Evolutionary conservation across 2,888 invertebrate species (phyloP), one percentile per base, ranked within the genome.

Genomic region (Ochlodes sylvanus): DNA sequence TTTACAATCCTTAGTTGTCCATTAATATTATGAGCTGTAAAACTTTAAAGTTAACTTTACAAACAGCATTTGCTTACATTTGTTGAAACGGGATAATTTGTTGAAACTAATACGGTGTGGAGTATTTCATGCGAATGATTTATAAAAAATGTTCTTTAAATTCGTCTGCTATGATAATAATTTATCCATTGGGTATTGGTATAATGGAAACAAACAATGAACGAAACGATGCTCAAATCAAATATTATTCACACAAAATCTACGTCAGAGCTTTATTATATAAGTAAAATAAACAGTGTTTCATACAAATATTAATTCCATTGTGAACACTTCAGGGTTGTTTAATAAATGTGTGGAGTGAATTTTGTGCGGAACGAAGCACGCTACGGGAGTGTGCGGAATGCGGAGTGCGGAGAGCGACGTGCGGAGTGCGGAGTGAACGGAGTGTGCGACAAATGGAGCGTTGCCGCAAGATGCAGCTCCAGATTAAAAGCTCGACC

Each of bases 401-500:
- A 1, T 38, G 47, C 47, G 19, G 47, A 1, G 14, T 19, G 19
- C 47, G 44, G 12, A 15, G 44, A 21, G 27, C 54, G 54, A 27
- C 0, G 54, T 56, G 50, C 50, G 50, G 50, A 17, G 19, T 50
- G 50, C 50, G 50, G 50, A 47, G 47, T 47, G 69, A 77, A 47
- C 52, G 52, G 21, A 52, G 21, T 21, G 52, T 19, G 54, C 54
- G 82, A 84, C 87, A 88, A 89, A 90, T 89, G 86, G 85, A 87
- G 85, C 85, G 83, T 83, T 83, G 81, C 85, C 79, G 80, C 82
- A 87, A 91, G 90, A 91, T 90, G 89, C 90, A 87, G 87, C 81
- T 82, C 82, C 84, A 90, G 91, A 92, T 92, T 92, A 92, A 93
- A 93, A 92, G 91, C 91, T 88, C 84, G 85, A 86, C 85, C 89